A percentile compares a stretch with the other conserved stretches of the same genome.
phyloP scores from a whole-genome alignment of 2,113 vertebrate species.

The Noctilio leporinus region DNA sequence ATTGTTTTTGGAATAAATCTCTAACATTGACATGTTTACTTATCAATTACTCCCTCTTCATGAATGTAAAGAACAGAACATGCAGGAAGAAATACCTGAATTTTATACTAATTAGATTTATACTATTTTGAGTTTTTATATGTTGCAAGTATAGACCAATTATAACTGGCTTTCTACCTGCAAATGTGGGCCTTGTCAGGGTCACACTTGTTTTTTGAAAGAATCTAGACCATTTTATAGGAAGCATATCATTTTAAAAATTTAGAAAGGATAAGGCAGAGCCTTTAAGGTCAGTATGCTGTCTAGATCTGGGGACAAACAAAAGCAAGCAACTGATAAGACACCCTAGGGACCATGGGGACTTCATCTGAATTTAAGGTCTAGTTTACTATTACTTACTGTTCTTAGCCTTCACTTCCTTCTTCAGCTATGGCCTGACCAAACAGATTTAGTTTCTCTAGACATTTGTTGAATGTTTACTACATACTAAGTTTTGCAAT shows the following conservation, averaged over 20 bases:
- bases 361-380: not conserved
- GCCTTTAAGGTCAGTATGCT: not conserved
- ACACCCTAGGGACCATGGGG: not conserved
- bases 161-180: not conserved
- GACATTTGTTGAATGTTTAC: not conserved
- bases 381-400: not conserved
- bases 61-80: slow-evolving; percentile 2
- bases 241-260: not conserved
- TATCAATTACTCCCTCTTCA: not conserved
- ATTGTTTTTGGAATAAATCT: not conserved
- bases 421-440: not conserved
- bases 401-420: not conserved
- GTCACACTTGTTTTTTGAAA: not conserved
- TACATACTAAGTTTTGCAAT: not conserved
- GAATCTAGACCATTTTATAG: not conserved
- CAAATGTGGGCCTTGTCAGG: not conserved
- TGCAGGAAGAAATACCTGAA: not conserved
- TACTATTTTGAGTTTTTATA: not conserved
- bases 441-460: not conserved
- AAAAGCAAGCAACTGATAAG: not conserved
- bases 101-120: not conserved
- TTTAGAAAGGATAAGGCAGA: not conserved
- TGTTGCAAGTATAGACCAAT: not conserved
- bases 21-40: not conserved
- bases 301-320: not conserved